These are phyloP conservation scores for Leptopilina syphax DNA, from an alignment of 2,888 invertebrate genomes.

Conservation along the genomic window DNA sequence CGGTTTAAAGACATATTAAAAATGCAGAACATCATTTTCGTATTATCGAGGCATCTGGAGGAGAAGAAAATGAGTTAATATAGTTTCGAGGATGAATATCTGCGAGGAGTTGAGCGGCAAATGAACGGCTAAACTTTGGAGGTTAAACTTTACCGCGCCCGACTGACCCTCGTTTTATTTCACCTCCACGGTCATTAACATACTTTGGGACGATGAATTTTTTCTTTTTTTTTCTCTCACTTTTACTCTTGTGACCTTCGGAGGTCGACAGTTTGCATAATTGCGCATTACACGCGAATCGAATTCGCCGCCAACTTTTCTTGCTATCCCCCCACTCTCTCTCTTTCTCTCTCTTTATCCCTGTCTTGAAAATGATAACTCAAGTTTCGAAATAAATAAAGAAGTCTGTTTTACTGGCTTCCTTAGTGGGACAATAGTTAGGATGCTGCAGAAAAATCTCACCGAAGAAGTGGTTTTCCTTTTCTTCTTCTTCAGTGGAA, in stretches of 20 bases:
- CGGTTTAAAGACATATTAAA: no score
- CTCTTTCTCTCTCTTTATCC: no score
- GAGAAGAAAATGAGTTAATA: constrained; percentile 24
- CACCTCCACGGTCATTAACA: constrained; percentile 73
- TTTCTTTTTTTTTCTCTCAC: constrained; percentile 65
- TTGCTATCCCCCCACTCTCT: constrained; percentile 12
- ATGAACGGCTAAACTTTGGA: constrained; percentile 69
- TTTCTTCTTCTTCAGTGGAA: no score
- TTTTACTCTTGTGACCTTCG: constrained; percentile 46
- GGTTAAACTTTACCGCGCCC: constrained; percentile 73
- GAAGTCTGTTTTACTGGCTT: no score
- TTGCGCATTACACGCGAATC: constrained; percentile 60
- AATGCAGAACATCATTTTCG: neutral
- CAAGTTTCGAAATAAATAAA: neutral
- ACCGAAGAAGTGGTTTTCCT: no score
- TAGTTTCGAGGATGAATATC: constrained; percentile 21
- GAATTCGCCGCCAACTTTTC: constrained; percentile 55
- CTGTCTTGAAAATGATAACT: constrained; percentile 37
- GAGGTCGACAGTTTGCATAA: constrained; percentile 68
- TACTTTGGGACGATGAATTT: constrained; percentile 68
- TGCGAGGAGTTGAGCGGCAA: constrained; percentile 14
- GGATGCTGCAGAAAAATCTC: no score
- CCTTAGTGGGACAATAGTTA: no score
- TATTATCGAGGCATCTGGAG: neutral
- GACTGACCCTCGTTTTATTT: constrained; percentile 72